These are phyloP conservation scores for Speoplatyrhinus poulsoni DNA, from an alignment of 2,113 vertebrate genomes.

Conservation along the genomic window DNA sequence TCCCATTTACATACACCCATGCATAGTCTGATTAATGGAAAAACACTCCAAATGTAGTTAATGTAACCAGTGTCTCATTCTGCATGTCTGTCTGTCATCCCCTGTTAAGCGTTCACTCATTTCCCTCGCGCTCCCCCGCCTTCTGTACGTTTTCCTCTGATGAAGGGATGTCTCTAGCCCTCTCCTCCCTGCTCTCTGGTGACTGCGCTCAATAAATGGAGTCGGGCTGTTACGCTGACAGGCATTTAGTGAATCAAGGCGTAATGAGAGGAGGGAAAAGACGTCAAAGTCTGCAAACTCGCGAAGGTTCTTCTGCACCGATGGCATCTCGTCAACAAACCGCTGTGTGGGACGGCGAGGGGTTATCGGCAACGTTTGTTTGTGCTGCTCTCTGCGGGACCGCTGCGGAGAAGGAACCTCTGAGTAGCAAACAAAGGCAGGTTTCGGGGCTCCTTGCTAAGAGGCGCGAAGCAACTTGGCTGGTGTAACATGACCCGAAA, in stretches of 20 bases:
- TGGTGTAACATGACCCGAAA: too few relatives aligned
- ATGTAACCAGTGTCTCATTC: too few relatives aligned
- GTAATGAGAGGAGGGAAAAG: constrained; percentile 23
- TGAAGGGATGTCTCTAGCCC: constrained; percentile 9
- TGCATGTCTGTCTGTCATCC: background rate
- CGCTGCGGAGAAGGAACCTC: constrained; percentile 21
- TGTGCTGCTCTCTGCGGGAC: constrained; percentile 50
- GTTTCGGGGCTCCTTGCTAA: too few relatives aligned
- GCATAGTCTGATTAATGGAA: too few relatives aligned
- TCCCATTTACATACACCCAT: too few relatives aligned
- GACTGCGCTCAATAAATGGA: constrained; percentile 36
- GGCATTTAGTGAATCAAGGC: constrained; percentile 30
- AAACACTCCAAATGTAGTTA: too few relatives aligned
- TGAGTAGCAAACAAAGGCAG: constrained; percentile 13
- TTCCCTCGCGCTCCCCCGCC: constrained; percentile 14
- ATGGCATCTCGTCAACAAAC: constrained; percentile 19
- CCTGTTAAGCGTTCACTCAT: background rate
- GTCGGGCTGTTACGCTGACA: constrained; percentile 21
- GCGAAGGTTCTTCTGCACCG: constrained; percentile 1
- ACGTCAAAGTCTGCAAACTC: constrained; percentile 20
- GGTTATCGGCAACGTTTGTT: constrained; percentile 39
- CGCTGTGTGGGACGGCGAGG: background rate
- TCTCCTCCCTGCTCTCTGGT: constrained; percentile 31
- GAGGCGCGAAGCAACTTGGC: too few relatives aligned
- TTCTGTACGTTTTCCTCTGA: constrained; percentile 34